Evolutionary conservation across 2,797 vertebrate genomes (phyloP), one percentile per base, ranked within the genome.

Genomic region (Hephaestus fuliginosus): DNA sequence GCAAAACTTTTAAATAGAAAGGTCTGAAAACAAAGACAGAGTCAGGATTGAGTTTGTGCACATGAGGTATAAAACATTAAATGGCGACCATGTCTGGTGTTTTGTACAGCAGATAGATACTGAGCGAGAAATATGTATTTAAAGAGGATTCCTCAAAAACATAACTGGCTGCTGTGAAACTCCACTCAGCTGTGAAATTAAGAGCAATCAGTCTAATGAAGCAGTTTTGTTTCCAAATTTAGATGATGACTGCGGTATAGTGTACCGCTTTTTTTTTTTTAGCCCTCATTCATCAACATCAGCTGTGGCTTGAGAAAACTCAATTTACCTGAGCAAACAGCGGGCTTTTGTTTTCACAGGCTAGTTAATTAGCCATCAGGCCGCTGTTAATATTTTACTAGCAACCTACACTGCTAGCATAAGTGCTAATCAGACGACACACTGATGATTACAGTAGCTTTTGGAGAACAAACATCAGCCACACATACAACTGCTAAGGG

Each of bases 131-230:
- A 62, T 49, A 57, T 52, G 3, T 33, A 48, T 43, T 52, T 53
- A 4, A 76, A 74, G 64, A 60, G 17, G 18, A 58, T 68, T 65
- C 58, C 5, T 74, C 13, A 48, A 48, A 73, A 48, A 60, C 18
- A 63, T 15, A 63, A 51, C 62, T 22, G 67, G 18, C 67, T 67
- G 49, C 20, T 33, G 9, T 69, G 69, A 62, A 17, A 49, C 70
- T 78, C 56, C 65, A 71, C 61, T 80, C 85, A 71, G 20, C 65
- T 74, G 58, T 85, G 74, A 83, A 83, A 88, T 80, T 76, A 65
- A 74, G 70, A 70, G 30, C 14, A 64, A 73, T 53, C 70, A 70
- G 36, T 74, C 43, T 67, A 74, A 83, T 86, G 60, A 80, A 43
- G 30, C 41, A 25, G 57, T 41, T 64, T 57, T 64, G 62, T 43